Evolutionary conservation across 2,113 vertebrate genomes (phyloP), one percentile per base, ranked within the genome.

Genomic region (Hydrolagus affinis): DNA sequence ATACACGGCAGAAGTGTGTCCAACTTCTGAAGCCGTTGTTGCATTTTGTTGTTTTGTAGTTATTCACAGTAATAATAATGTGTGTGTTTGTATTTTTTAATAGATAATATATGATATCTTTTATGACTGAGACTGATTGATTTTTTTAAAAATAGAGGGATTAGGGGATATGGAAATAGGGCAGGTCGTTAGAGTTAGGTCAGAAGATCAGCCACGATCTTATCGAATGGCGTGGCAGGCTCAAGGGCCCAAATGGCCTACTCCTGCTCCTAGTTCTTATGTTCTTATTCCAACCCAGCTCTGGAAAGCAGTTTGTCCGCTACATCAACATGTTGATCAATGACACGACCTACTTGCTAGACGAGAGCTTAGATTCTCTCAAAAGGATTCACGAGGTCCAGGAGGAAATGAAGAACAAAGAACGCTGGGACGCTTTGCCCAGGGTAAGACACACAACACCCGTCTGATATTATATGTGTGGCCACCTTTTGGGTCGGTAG

Each of bases 291-390:
- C 21, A 19, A 56, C 44, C 44, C 88, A 99, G 97, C 90, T 97
- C 97, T 71, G 98, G 98, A 88, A 99, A 98, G 92, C 98, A 99
- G 94, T 99, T 99, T 91, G 98, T 99, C 86, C 98, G 98, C 89
- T 99, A 99, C 87, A 99, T 99, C 92, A 99, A 99, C 91, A 99
- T 99, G 98, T 91, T 99, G 91, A 99, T 99, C 88, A 99, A 99
- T 23, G 98, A 99, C 91, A 99, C 98, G 14, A 99, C 98, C 71
- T 99, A 99, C 91, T 89, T 99, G 91, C 93, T 99, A 86, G 98
- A 99, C 30, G 97, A 99, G 90, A 98, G 97, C 88, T 93, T 99
- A 86, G 98, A 99, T 90, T 99, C 98, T 68, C 91, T 99, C 86
- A 99, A 99, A 92, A 95, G 98, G 87, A 99, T 99, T 89, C 98